Evolutionary conservation across 2,797 vertebrate species (phyloP).

Genomic region (Rhabdomys pumilio): DNA sequence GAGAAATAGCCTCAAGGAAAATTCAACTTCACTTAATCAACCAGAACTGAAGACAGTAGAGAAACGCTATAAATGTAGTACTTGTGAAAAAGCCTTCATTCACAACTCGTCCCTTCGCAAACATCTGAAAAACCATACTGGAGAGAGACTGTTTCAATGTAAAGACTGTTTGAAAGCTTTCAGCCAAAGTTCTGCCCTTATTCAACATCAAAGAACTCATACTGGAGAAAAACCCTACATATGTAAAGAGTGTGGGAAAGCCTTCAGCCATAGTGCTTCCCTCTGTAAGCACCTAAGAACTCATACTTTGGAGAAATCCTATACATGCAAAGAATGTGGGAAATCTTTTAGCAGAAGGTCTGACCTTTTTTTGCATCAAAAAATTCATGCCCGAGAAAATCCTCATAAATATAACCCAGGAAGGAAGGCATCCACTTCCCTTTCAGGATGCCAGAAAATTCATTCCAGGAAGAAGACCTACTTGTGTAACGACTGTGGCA

Average conservation of each 20-base stretch:
- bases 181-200: conserved; percentile 74
- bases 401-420: conserved; percentile 76
- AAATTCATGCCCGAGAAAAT: conserved; percentile 73
- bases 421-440: conserved; percentile 63
- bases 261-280: conserved; percentile 74
- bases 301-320: conserved; percentile 74
- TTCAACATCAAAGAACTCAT: conserved; percentile 77
- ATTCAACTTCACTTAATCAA: conserved; percentile 78
- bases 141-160: conserved; percentile 79
- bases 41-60: conserved; percentile 77
- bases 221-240: conserved; percentile 77
- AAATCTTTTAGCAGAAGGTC: conserved; percentile 76
- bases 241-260: conserved; percentile 80
- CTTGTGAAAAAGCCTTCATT: conserved; percentile 84
- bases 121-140: conserved; percentile 83
- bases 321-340: conserved; percentile 78
- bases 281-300: conserved; percentile 76
- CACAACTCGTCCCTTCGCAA: conserved; percentile 82
- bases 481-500: conserved; percentile 76
- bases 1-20: conserved; percentile 79
- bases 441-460: conserved; percentile 70
- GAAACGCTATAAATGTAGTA: conserved; percentile 78
- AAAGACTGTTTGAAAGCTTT: conserved; percentile 81
- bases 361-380: conserved; percentile 77
- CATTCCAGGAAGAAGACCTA: conserved; percentile 76